These are phyloP conservation scores for Penelope pileata DNA, from an alignment of 2,113 vertebrate genomes.

Conservation along the genomic window DNA sequence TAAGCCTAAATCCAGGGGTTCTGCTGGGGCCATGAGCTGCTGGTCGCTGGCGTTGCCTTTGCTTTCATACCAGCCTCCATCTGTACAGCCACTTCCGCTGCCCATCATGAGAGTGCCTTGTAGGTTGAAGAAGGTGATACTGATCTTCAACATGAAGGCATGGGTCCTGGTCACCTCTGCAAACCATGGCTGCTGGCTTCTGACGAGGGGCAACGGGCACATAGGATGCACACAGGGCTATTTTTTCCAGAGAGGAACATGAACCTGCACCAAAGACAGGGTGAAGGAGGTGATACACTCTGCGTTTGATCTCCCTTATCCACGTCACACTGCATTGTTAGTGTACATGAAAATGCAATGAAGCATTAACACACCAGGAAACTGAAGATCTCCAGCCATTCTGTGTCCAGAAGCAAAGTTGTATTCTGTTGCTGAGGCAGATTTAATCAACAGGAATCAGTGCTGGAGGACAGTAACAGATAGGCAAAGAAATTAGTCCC, in stretches of 20 bases:
- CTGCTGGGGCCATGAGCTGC: background rate
- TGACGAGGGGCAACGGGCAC: accelerated
- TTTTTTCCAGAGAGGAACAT: background rate
- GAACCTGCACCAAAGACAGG: background rate
- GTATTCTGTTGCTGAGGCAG: conserved; percentile 1
- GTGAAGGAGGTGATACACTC: background rate
- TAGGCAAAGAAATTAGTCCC: conserved; percentile 55
- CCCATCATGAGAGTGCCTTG: background rate
- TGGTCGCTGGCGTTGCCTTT: accelerated
- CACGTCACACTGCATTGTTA: background rate
- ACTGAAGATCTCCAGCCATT: background rate
- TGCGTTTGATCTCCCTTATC: background rate
- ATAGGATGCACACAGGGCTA: background rate
- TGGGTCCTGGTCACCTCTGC: background rate
- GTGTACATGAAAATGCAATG: background rate
- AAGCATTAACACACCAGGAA: conserved; percentile 16
- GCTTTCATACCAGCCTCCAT: background rate
- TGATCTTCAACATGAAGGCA: accelerated
- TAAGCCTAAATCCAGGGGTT: background rate
- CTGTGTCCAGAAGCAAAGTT: background rate
- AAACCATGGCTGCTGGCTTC: background rate
- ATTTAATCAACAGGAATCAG: conserved; percentile 68
- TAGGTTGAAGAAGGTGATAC: background rate
- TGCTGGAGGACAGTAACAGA: conserved; percentile 54
- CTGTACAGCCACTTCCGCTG: accelerated